phyloP scores from a whole-genome alignment of 1,140 invertebrate species.

The Aethina tumida region DNA sequence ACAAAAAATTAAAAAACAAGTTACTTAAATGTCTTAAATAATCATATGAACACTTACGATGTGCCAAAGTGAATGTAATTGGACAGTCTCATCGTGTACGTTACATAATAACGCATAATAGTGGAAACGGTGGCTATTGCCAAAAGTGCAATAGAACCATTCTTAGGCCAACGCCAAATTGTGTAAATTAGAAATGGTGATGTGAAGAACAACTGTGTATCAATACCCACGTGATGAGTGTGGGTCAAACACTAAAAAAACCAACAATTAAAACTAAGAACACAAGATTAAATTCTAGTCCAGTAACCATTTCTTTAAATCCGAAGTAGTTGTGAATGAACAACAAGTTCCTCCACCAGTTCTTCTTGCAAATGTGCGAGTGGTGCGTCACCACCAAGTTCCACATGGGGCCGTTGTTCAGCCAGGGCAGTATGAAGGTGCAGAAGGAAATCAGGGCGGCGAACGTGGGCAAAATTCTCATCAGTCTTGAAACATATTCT shows the following conservation, averaged over 20 bases:
- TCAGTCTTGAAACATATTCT: slow-evolving; percentile 49
- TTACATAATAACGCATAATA: slow-evolving; percentile 51
- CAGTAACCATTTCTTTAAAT: slow-evolving; percentile 48
- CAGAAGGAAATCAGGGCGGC: slow-evolving; percentile 52
- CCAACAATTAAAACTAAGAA: slow-evolving; percentile 10
- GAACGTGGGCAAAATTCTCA: slow-evolving; percentile 49
- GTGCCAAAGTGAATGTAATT: slow-evolving; percentile 64
- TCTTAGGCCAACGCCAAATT: slow-evolving; percentile 52
- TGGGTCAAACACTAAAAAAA: slow-evolving; percentile 53
- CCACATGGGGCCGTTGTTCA: slow-evolving; percentile 52
- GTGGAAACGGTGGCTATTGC: slow-evolving; percentile 50
- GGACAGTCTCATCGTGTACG: slow-evolving; percentile 50
- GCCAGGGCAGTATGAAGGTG: slow-evolving; percentile 49
- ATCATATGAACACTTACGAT: slow-evolving; percentile 48
- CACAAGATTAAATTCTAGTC: not conserved
- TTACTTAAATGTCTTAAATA: not conserved
- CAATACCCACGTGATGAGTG: slow-evolving; percentile 65
- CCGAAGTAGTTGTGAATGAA: slow-evolving; percentile 54
- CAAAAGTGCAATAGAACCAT: slow-evolving; percentile 43
- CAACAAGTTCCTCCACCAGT: slow-evolving; percentile 51
- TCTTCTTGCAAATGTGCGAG: slow-evolving; percentile 45
- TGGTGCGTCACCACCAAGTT: slow-evolving; percentile 50
- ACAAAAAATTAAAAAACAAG: slow-evolving; percentile 9
- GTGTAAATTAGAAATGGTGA: slow-evolving; percentile 56
- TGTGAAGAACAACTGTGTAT: slow-evolving; percentile 66